Evolutionary conservation across 2,888 invertebrate species (phyloP).

Genomic region (Papilio gigon): DNA sequence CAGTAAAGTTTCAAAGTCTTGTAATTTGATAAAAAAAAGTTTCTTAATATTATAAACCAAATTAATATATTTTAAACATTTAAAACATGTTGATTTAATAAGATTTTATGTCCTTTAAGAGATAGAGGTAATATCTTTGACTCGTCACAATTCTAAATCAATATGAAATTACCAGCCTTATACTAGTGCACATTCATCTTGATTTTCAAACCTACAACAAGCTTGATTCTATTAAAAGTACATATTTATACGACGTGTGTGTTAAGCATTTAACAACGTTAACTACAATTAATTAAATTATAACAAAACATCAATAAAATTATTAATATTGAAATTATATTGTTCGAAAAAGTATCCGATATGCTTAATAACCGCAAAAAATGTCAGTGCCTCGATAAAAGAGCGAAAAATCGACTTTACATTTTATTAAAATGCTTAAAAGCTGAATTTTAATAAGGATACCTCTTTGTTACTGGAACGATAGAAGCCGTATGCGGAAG

Average conservation of each 20-base stretch:
- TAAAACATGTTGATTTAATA: too few relatives aligned
- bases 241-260: too few relatives aligned
- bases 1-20: not conserved
- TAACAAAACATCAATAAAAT: not conserved
- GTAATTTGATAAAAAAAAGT: not conserved
- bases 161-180: too few relatives aligned
- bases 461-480: constrained; percentile 28
- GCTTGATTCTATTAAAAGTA: too few relatives aligned
- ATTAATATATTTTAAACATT: not conserved
- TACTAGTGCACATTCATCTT: too few relatives aligned
- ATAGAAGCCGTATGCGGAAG: constrained; percentile 53
- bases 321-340: not conserved
- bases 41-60: constrained; percentile 3
- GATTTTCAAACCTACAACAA: too few relatives aligned
- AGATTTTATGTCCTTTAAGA: too few relatives aligned
- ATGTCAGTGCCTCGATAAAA: not conserved
- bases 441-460: constrained; percentile 30
- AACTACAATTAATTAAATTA: not conserved
- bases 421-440: constrained; percentile 21
- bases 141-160: too few relatives aligned
- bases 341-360: not conserved
- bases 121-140: too few relatives aligned
- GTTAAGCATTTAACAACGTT: not conserved
- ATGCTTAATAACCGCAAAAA: not conserved
- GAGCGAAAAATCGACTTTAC: not conserved